Base-by-base conservation (phyloP, 1,140 invertebrate genomes). In the Aphaenogaster floridana region DNA sequence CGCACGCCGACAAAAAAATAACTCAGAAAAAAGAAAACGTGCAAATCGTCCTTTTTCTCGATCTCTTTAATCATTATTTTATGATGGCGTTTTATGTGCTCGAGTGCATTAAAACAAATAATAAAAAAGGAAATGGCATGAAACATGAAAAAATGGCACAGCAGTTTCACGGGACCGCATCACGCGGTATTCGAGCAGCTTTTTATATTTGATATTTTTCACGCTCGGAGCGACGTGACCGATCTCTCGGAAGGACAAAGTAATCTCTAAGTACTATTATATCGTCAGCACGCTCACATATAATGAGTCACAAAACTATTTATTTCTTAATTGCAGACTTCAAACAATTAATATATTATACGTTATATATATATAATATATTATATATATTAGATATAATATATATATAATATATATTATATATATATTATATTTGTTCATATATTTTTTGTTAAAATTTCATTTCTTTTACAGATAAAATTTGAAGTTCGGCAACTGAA, bases 81-180 rank as follows among this genome's bases (percentile, higher is more conserved):
- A 21, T 45, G n/a, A 69, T 69, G 48, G 63, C 52, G 42, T 83
- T 59, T 83, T 72, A 48, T 36, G 54, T 84, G 80, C 69, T 84
- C 69, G 45, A 74, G 69, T 84, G 42, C 34, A 84, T 76, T 39
- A 36, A 13, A 76, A 84, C 17, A 61, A 76, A 83, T 72, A n/a
- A 34, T 66, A 45, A 63, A 76, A 84, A 57, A 57, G 17, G 45
- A 59, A 68, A 61, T 50, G 83, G 11, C 57, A 78, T 64, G 57
- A 78, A 45, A 76, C 15, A 78, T 69, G 72, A 59, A 45, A 64
- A 85, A 92, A 95, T 95, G 94, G 94, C 94, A 95, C 94, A 93
- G 76, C 77, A 91, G 92, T 90, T 95, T 95, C 94, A 95, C 94
- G 94, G 94, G 90, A 92, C 93, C 93, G 92, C 90, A 89, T 89